These are phyloP conservation scores for Phymatocera aterrima DNA, from an alignment of 2,888 invertebrate genomes.

Conservation along the genomic window DNA sequence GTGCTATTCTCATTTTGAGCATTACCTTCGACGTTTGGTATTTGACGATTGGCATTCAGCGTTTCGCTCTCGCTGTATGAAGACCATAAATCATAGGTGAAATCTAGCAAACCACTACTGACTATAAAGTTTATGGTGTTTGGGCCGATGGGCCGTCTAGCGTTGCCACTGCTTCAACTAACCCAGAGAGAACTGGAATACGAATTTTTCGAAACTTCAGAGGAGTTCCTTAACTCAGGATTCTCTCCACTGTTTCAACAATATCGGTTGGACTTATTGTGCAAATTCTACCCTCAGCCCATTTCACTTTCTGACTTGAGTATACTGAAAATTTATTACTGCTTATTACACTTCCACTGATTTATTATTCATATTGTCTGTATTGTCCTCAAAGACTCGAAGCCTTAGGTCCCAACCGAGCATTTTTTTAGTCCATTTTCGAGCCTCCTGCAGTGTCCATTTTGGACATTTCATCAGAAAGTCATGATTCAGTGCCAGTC, in stretches of 20 bases:
- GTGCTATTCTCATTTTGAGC: neutral
- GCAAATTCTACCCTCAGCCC: slow-evolving; percentile 42
- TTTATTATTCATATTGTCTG: neutral
- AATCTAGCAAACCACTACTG: slow-evolving; percentile 69
- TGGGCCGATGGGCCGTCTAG: slow-evolving; percentile 55
- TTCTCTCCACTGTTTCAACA: slow-evolving; percentile 59
- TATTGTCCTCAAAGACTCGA: neutral
- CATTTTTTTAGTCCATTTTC: neutral
- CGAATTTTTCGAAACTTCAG: slow-evolving; percentile 58
- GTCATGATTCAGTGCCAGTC: too few species aligned
- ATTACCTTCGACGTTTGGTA: slow-evolving; percentile 5
- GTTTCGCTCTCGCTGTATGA: neutral
- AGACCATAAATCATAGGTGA: slow-evolving; percentile 68
- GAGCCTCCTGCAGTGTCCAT: too few species aligned
- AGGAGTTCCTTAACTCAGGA: slow-evolving; percentile 42
- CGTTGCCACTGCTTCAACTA: slow-evolving; percentile 32
- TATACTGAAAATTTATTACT: neutral
- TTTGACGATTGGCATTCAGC: slow-evolving; percentile 16
- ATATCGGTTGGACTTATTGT: slow-evolving; percentile 62
- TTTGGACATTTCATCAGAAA: neutral
- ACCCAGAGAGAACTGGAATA: slow-evolving; percentile 56
- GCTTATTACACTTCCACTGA: slow-evolving; percentile 23
- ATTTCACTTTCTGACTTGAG: slow-evolving; percentile 2
- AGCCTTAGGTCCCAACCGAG: neutral
- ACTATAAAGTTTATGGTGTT: slow-evolving; percentile 71